These are phyloP conservation scores for Caenorhabditis sulstoni DNA, from an alignment of 2,888 invertebrate species.

Conservation along the genomic window DNA sequence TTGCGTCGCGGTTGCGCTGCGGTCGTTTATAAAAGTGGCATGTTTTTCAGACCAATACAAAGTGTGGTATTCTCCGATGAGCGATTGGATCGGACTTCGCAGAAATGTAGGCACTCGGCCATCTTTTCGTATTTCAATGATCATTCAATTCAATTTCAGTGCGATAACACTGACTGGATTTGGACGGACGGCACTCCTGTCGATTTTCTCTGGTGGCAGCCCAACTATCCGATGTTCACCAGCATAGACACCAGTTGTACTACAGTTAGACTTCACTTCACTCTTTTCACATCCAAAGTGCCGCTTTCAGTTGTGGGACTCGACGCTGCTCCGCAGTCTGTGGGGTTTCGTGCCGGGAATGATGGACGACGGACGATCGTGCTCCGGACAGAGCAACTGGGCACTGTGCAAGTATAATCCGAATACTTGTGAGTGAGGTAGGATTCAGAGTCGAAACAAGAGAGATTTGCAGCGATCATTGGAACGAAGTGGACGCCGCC, in stretches of 20 bases:
- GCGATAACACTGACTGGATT: conserved; percentile 27
- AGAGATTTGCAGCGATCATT: background rate
- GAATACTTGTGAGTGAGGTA: background rate
- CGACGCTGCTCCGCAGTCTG: background rate
- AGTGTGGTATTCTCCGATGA: conserved; percentile 28
- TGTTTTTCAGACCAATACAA: conserved; percentile 24
- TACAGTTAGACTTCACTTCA: conserved; percentile 17
- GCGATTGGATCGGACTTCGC: conserved; percentile 38
- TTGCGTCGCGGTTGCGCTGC: too few relatives aligned
- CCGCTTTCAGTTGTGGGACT: background rate
- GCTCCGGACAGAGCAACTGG: background rate
- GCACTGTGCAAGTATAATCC: conserved; percentile 3
- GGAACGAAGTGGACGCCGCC: background rate
- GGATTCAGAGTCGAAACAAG: too few relatives aligned
- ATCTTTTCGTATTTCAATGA: too few relatives aligned
- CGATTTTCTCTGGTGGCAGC: conserved; percentile 39
- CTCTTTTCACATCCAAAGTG: background rate
- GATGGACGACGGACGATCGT: background rate
- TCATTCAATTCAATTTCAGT: conserved; percentile 23
- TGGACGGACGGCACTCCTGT: conserved; percentile 44
- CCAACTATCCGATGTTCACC: conserved; percentile 21
- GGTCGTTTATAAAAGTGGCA: background rate
- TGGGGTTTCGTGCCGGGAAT: background rate
- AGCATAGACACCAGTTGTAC: conserved; percentile 35
- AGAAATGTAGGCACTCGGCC: conserved; percentile 20